Percentiles rank a stretch among this genome's conserved stretches.
phyloP scores from a whole-genome alignment of 2,888 invertebrate genomes.

The Chymomyza fuscimana region DNA sequence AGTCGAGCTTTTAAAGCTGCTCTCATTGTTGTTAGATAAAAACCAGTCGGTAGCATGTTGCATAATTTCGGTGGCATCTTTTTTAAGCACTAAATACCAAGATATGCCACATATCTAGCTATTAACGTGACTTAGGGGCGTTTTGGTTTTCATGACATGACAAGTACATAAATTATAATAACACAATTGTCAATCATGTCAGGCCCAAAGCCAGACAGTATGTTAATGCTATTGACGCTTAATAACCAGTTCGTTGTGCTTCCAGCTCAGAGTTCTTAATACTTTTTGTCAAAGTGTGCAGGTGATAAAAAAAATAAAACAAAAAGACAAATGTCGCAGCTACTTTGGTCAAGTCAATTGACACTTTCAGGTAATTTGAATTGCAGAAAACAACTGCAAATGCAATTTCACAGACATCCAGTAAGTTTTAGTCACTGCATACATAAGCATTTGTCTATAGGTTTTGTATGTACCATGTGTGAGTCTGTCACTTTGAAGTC shows the following conservation, averaged over 20 bases:
- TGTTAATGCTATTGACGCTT: conserved; percentile 49
- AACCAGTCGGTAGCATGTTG: conserved; percentile 65
- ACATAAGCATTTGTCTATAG: not conserved
- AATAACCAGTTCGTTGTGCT: conserved; percentile 46
- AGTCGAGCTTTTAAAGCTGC: conserved; percentile 51
- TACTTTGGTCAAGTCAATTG: conserved; percentile 23
- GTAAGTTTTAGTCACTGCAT: not conserved
- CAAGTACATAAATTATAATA: conserved; percentile 68
- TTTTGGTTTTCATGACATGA: conserved; percentile 33
- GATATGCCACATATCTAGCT: conserved; percentile 28
- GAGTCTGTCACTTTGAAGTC: not conserved
- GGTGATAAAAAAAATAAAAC: conserved; percentile 56
- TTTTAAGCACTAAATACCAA: conserved; percentile 41
- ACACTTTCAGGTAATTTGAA: conserved; percentile 32
- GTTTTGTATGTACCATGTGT: not conserved
- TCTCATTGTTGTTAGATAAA: conserved; percentile 30
- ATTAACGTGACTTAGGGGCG: conserved; percentile 58
- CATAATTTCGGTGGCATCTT: conserved; percentile 44
- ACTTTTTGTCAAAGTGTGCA: conserved; percentile 45
- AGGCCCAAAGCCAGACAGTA: conserved; percentile 70
- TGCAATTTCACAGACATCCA: not conserved
- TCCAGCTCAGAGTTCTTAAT: conserved; percentile 14
- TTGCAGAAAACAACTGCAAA: conserved; percentile 44
- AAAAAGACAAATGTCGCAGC: conserved; percentile 46
- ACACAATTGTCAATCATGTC: conserved; percentile 72